Percentiles rank a stretch among this genome's conserved stretches.
Evolutionary conservation across 2,797 vertebrate genomes (phyloP).

Genomic region (Coreius guichenoti): DNA sequence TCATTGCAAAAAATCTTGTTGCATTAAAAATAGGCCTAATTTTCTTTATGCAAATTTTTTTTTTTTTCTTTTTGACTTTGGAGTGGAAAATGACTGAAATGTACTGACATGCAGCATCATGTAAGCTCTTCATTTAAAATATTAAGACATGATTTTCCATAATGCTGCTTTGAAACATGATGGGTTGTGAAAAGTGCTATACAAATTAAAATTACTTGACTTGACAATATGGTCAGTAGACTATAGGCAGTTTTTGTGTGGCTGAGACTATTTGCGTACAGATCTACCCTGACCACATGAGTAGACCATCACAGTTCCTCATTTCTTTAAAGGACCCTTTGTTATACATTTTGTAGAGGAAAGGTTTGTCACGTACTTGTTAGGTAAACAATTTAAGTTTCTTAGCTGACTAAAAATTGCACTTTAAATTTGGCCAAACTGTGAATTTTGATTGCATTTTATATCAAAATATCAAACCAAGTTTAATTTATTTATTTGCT

Average conservation of each 20-base stretch:
- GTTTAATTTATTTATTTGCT: not conserved
- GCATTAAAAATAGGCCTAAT: not conserved
- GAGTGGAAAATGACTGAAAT: not conserved
- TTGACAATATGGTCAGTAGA: constrained; percentile 11
- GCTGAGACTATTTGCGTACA: constrained; percentile 42
- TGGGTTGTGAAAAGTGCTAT: not conserved
- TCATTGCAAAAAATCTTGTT: not conserved
- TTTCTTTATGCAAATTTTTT: not conserved
- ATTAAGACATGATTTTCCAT: not conserved
- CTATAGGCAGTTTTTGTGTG: constrained; percentile 30
- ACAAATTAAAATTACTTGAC: constrained; percentile 1
- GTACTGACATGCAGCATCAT: not conserved
- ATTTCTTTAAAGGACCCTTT: constrained; percentile 55
- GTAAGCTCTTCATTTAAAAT: constrained; percentile 12
- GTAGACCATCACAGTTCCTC: constrained; percentile 49
- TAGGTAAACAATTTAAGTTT: not conserved
- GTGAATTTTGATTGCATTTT: not conserved
- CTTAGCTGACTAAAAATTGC: not conserved
- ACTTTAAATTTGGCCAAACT: not conserved
- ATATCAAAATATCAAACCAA: not conserved
- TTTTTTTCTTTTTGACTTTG: constrained; percentile 1
- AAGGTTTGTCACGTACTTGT: constrained; percentile 35
- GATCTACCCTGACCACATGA: constrained; percentile 43
- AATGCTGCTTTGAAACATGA: not conserved
- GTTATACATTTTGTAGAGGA: constrained; percentile 46